Evolutionary conservation across 2,888 invertebrate species (phyloP).

Genomic region (Odontocerum albicorne): DNA sequence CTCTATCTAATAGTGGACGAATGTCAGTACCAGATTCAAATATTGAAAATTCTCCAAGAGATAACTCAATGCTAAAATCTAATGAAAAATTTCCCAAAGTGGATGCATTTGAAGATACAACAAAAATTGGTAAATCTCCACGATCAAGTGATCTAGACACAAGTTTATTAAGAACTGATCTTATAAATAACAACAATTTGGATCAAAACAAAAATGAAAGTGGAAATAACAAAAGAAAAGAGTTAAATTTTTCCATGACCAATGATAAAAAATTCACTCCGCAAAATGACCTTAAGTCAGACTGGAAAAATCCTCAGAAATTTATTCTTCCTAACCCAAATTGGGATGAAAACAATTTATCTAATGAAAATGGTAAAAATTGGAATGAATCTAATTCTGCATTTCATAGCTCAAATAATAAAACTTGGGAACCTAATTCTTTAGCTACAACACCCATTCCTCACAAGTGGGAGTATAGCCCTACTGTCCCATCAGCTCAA

Average conservation of each 20-base stretch:
- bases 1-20: conserved; percentile 49
- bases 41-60: conserved; percentile 35
- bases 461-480: conserved; percentile 38
- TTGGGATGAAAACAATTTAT: conserved; percentile 28
- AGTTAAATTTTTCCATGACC: background rate
- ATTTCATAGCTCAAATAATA: conserved; percentile 40
- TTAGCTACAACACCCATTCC: conserved; percentile 26
- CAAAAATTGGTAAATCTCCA: conserved; percentile 1
- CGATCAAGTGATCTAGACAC: background rate
- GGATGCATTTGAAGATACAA: conserved; percentile 14
- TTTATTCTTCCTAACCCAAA: conserved; percentile 29
- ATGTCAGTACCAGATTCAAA: conserved; percentile 49
- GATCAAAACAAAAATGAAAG: conserved; percentile 39
- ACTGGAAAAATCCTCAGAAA: conserved; percentile 54
- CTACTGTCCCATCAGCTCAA: conserved; percentile 43
- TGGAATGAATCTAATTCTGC: conserved; percentile 30
- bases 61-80: conserved; percentile 20
- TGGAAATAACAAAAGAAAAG: background rate
- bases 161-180: conserved; percentile 1
- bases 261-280: conserved; percentile 13
- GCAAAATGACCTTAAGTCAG: conserved; percentile 42
- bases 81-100: conserved; percentile 20
- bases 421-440: conserved; percentile 47
- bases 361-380: conserved; percentile 18
- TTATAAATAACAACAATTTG: background rate